Evolutionary conservation across 2,113 vertebrate genomes (phyloP).

Genomic region (Callopanchax toddi): DNA sequence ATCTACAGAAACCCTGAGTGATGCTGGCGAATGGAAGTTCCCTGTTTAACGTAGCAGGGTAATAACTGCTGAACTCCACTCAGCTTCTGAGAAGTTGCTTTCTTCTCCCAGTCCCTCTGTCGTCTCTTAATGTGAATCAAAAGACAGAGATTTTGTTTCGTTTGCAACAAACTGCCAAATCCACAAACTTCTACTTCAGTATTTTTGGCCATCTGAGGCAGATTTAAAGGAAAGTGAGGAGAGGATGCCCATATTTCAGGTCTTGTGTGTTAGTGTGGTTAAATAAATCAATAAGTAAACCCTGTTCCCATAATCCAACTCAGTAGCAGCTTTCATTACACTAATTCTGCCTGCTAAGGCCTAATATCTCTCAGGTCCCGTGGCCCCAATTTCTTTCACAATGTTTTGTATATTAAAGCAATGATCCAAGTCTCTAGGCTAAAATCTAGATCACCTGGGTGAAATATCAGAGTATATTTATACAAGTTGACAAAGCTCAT

Average conservation of each 20-base stretch:
- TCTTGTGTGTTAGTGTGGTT: neutral
- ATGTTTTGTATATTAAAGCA: neutral
- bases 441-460: neutral
- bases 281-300: conserved; percentile 1
- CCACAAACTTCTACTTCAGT: neutral
- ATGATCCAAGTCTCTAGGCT: neutral
- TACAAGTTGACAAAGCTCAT: neutral
- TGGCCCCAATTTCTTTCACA: neutral
- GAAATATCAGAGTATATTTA: neutral
- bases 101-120: neutral
- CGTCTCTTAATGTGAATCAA: conserved; percentile 18
- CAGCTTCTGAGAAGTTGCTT: no score
- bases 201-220: neutral
- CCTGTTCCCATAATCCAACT: neutral
- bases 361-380: neutral
- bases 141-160: neutral
- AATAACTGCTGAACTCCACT: no score
- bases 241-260: neutral
- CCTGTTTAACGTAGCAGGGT: conserved; percentile 53
- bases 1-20: conserved; percentile 50
- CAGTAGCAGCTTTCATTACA: neutral
- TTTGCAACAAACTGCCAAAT: neutral
- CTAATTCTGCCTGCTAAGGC: neutral
- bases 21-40: conserved; percentile 63
- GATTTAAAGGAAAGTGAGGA: neutral